Conservation (phyloP, 1,140 invertebrate species). For the Trialeurodes vaporariorum region DNA sequence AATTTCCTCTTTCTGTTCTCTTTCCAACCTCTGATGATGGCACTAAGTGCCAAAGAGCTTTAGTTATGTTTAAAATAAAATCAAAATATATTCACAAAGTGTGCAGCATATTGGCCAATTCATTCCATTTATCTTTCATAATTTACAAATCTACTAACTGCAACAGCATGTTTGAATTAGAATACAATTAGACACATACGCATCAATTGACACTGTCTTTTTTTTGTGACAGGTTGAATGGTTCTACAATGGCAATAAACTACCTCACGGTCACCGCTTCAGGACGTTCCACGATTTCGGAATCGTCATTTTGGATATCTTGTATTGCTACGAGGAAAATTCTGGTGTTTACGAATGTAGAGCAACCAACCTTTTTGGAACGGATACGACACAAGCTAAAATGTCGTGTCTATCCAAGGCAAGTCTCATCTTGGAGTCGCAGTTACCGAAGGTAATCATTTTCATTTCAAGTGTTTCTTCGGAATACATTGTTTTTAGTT, state of each 20-base stretch:
- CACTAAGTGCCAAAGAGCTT: too few species aligned
- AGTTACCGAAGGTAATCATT: slow-evolving; percentile 64
- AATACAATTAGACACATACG: too few species aligned
- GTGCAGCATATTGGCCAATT: too few species aligned
- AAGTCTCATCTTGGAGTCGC: slow-evolving; percentile 86
- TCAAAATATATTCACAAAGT: too few species aligned
- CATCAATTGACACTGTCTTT: too few species aligned
- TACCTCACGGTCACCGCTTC: slow-evolving; percentile 85
- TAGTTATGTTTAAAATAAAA: too few species aligned
- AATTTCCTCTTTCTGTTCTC: too few species aligned
- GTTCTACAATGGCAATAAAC: slow-evolving; percentile 86
- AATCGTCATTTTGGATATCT: slow-evolving; percentile 89
- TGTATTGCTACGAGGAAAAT: slow-evolving; percentile 95
- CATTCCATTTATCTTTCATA: too few species aligned
- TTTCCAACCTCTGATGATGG: too few species aligned
- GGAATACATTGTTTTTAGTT: slow-evolving; percentile 3
- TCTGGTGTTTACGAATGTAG: slow-evolving; percentile 86
- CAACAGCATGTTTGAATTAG: too few species aligned
- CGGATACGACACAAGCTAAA: slow-evolving; percentile 71
- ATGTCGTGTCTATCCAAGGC: slow-evolving; percentile 80
- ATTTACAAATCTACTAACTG: too few species aligned
- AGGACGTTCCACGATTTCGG: slow-evolving; percentile 95
- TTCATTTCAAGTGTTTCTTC: slow-evolving; percentile 3
- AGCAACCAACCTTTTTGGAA: slow-evolving; percentile 83
- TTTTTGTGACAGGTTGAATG: slow-evolving; percentile 63